phyloP scores from a whole-genome alignment of 2,888 invertebrate species.

The Penaeus monodon region DNA sequence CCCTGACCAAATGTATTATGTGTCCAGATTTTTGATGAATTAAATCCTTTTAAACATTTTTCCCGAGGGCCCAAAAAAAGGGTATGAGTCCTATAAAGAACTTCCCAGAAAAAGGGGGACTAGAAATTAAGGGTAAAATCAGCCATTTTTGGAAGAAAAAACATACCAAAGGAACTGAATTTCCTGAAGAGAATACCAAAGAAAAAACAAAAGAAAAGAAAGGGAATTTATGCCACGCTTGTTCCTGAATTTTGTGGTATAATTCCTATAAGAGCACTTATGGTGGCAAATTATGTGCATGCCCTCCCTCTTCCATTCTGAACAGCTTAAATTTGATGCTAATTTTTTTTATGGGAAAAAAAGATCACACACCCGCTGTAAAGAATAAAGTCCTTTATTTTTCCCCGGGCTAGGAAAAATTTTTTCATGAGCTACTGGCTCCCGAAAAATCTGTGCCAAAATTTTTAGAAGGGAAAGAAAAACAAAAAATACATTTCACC shows the following conservation, averaged over 20 bases:
- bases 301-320: conserved; percentile 84
- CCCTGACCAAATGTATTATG: conserved; percentile 65
- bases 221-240: conserved; percentile 71
- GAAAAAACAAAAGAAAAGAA: background rate
- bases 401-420: conserved; percentile 29
- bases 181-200: conserved; percentile 69
- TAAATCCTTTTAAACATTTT: conserved; percentile 80
- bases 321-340: conserved; percentile 80
- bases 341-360: conserved; percentile 79
- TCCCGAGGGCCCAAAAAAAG: conserved; percentile 73
- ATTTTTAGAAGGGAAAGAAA: background rate
- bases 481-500: conserved; percentile 31
- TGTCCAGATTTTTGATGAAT: conserved; percentile 70
- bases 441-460: conserved; percentile 26
- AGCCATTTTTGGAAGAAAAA: conserved; percentile 85
- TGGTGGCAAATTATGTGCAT: conserved; percentile 89
- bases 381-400: conserved; percentile 23
- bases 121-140: conserved; percentile 77
- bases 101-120: conserved; percentile 78
- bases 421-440: background rate
- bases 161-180: conserved; percentile 76
- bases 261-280: conserved; percentile 74
- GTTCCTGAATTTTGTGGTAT: conserved; percentile 89
- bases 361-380: background rate
- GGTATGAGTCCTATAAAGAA: conserved; percentile 78